Evolutionary conservation across 2,797 vertebrate genomes (phyloP), one percentile per base, ranked within the genome.

Genomic region (Myotis vivesi): DNA sequence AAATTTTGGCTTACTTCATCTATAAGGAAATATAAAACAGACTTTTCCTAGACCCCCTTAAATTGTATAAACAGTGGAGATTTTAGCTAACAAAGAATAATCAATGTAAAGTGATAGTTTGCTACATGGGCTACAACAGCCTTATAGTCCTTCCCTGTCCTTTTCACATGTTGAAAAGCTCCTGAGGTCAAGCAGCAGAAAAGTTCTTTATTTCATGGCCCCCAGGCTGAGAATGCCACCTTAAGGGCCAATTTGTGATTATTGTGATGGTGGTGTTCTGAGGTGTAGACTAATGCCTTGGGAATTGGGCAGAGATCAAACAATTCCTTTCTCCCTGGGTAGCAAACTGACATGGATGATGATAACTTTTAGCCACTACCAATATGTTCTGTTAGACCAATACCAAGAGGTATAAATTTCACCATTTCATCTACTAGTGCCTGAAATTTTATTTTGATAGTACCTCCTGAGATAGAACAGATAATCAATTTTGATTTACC

Each of bases 241-340:
- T 94, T 75, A 94, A 82, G 79, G 91, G 93, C 66, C 94, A 97
- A 89, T 96, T 94, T 95, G 75, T 2, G 66, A 95, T 95, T 93
- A 92, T 55, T 90, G 86, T 92, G 87, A 96, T 96, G 79, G 85
- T 51, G n/a, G 82, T 94, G 72, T 95, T 94, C 89, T 88, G 73
- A 94, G 44, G 89, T 90, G 89, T 3, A 93, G 89, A 88, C 89
- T 90, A 94, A 93, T 84, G 62, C 51, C 75, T 96, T 81, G 38
- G 88, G 90, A 96, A 96, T 76, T 97, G 96, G 53, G 92, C 80
- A 92, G 71, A 95, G 82, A 96, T 96, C 95, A 97, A 92, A 83
- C 85, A 95, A 92, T 96, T 96, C 94, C 76, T 75, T 97, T 96
- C 96, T 97, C 94, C 79, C 94, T 95, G 89, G 96, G 93, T 95